Base-by-base conservation (phyloP, 2,888 invertebrate genomes). In the Adineta ricciae region DNA sequence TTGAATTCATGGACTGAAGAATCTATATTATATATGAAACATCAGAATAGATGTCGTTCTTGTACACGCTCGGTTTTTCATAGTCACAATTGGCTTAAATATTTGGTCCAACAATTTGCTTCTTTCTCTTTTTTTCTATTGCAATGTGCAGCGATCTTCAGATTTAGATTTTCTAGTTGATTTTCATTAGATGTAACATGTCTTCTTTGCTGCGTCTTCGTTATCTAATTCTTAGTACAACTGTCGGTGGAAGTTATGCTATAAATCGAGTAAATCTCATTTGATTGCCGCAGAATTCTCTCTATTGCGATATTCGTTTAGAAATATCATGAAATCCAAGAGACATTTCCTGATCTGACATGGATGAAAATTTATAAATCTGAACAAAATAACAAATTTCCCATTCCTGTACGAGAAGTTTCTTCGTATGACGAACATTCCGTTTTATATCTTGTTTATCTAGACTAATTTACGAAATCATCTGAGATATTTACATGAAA, bases 271-370 rank as follows among this genome's bases (percentile, higher is more conserved):
- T 96, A 92, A 89, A 87, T 86, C 52, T 82, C 83, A 84, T 50
- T 38, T 19, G 27, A n/a, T 8, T 72, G n/a, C 46, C 24, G n/a
- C n/a, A n/a, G n/a, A 2, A 32, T 32, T 52, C 32, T 32, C n/a
- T 56, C 38, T 36, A 56, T 41, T 52, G 24, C 50, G 41, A 83
- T 41, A 84, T 54, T 21, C 24, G 49, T 86, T 82, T 84, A 84
- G 97, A 96, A 95, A 93, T 96, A 96, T 90, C 93, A 95, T 88
- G 94, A 96, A 90, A 96, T 96, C 95, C 96, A 95, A 90, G 94
- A 96, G 86, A 94, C 94, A 19, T 91, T 99, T 38, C 98, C 98
- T 0, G 96, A 96, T 89, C 91, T 96, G 90, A 93, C 94, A 84
- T 97, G 97, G 96, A 88, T 97, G 86, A 93, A 95, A 86, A 94